Base-by-base conservation (phyloP, 2,797 vertebrate genomes). In the Amblyraja radiata region DNA sequence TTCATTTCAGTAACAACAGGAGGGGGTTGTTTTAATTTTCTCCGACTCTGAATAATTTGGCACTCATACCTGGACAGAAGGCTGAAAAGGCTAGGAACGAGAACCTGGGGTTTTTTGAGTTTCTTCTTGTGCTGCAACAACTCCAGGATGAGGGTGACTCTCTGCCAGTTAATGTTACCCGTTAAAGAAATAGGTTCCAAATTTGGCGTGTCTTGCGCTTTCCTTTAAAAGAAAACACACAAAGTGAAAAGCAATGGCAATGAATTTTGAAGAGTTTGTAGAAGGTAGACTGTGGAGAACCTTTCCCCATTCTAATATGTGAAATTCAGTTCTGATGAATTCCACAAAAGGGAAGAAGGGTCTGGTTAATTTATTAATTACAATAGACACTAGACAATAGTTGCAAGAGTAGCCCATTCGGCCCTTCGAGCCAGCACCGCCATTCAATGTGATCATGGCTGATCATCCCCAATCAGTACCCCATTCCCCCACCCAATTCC, bases 61-160 rank as follows among this genome's bases (percentile, higher is more conserved):
- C 7, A 21, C 36, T 73, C 46, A 74, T 96, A 99, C 98, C 98
- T 97, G 94, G 97, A 96, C 0, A 99, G 97, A 93, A 99, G 96
- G 73, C 95, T 96, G 95, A 99, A 99, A 21, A 99, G 97, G 0
- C 95, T 95, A 0, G 98, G 97, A 2, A 99, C 97, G 96, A 99
- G 28, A 0, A 93, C 93, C 95, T 99, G 97, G 0, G 97, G 96
- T 54, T 94, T 96, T 94, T 94, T 97, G 71, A 99, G 96, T 94
- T 99, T 99, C 96, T 99, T 99, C 96, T 99, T 99, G 95, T 99
- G 97, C 94, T 99, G 99, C 93, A 99, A 96, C 90, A 99, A 95
- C 95, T 99, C 98, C 94, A 99, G 96, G 95, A 99, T 97, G 93
- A 98, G 96, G 0, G 98, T 98, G 93, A 97, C 97, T 83, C 98